Evolutionary conservation across 2,113 vertebrate genomes (phyloP).

Genomic region (Meriones unguiculatus): DNA sequence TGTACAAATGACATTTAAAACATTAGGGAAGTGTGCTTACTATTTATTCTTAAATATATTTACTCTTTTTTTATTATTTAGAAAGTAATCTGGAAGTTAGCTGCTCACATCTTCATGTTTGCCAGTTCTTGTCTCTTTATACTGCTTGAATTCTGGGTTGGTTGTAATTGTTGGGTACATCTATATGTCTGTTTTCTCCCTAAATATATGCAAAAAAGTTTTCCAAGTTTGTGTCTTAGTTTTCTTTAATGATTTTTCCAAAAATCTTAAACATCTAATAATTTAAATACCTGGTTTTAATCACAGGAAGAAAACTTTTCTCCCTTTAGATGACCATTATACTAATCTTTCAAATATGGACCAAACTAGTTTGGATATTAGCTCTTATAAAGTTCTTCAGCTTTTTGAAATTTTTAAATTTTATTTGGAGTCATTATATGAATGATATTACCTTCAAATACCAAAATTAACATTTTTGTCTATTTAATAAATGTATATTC

Average conservation of each 20-base stretch:
- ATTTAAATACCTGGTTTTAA: slow-evolving; percentile 53
- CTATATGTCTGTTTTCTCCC: background rate
- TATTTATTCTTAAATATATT: background rate
- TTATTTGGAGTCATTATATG: background rate
- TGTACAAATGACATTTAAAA: background rate
- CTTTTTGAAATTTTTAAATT: slow-evolving; percentile 55
- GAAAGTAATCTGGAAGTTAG: background rate
- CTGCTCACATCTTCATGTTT: background rate
- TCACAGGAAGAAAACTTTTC: slow-evolving; percentile 27
- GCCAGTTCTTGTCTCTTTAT: slow-evolving; percentile 7
- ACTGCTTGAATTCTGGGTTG: slow-evolving; percentile 7
- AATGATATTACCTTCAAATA: slow-evolving; percentile 23
- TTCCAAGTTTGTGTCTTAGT: slow-evolving; percentile 35
- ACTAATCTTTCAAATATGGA: slow-evolving; percentile 16
- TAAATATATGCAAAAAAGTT: slow-evolving; percentile 16
- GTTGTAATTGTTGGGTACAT: background rate
- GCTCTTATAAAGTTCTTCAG: slow-evolving; percentile 21
- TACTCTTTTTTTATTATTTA: background rate
- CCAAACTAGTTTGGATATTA: background rate
- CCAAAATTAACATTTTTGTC: slow-evolving; percentile 17
- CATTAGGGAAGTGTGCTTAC: slow-evolving; percentile 17
- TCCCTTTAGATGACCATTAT: background rate
- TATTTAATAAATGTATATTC: slow-evolving; percentile 22
- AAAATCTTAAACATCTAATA: slow-evolving; percentile 48
- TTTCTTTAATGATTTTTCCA: slow-evolving; percentile 43